Evolutionary conservation across 1,140 invertebrate genomes (phyloP).

Genomic region (Scaptodrosophila lebanonensis): DNA sequence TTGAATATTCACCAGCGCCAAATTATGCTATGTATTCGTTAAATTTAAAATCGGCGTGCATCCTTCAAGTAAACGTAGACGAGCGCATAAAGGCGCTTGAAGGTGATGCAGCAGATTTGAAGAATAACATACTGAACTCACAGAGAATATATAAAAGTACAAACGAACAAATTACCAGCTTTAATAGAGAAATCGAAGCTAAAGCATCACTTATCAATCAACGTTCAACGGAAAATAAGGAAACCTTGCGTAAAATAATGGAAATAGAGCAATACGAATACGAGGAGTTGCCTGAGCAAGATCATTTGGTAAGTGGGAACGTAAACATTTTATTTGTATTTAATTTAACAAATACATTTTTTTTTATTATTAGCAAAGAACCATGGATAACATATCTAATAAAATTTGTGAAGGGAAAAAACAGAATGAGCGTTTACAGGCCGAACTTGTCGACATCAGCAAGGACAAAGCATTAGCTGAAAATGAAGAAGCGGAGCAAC

Average conservation of each 20-base stretch:
- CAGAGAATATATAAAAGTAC: conserved; percentile 7
- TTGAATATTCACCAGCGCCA: conserved; percentile 78
- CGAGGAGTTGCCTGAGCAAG: conserved; percentile 39
- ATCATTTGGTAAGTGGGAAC: conserved; percentile 28
- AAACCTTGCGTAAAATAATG: conserved; percentile 44
- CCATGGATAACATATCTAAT: conserved; percentile 22
- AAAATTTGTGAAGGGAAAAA: conserved; percentile 36
- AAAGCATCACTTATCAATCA: conserved; percentile 25
- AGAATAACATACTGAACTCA: conserved; percentile 1
- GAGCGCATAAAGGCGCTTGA: conserved; percentile 78
- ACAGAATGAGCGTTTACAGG: conserved; percentile 22
- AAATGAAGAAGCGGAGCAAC: not conserved
- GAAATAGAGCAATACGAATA: conserved; percentile 56
- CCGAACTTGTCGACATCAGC: conserved; percentile 22
- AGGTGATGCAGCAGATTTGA: conserved; percentile 14
- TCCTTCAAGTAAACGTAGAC: conserved; percentile 82
- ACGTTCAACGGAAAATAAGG: conserved; percentile 30
- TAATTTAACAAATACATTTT: not conserved
- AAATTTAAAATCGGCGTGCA: conserved; percentile 76
- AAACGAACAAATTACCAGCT: not conserved
- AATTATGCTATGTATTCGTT: conserved; percentile 84
- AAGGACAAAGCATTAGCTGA: conserved; percentile 10
- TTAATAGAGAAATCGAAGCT: conserved; percentile 20
- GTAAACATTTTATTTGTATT: not conserved
- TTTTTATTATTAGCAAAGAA: conserved; percentile 30